These are phyloP conservation scores for Bombus huntii DNA, from an alignment of 1,140 invertebrate genomes.

Conservation along the genomic window DNA sequence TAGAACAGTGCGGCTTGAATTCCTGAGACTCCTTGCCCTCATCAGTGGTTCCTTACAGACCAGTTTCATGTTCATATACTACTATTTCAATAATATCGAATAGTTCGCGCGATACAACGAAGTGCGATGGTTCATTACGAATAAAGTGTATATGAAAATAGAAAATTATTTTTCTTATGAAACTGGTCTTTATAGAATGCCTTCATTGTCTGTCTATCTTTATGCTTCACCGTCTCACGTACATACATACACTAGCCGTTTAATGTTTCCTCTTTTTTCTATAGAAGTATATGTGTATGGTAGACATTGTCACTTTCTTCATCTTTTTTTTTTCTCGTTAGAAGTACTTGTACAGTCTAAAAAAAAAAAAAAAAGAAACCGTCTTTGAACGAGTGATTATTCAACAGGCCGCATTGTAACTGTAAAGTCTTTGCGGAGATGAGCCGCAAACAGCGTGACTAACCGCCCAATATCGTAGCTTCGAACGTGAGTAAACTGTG, in stretches of 20 bases:
- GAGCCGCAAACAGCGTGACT: conserved; percentile 1
- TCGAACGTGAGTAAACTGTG: conserved; percentile 39
- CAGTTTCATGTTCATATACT: conserved; percentile 17
- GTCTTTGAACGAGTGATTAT: conserved; percentile 24
- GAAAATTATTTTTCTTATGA: neutral
- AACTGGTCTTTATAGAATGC: conserved; percentile 27
- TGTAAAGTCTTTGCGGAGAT: conserved; percentile 19
- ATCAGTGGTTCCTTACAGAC: neutral
- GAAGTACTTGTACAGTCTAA: conserved; percentile 10
- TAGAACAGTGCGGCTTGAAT: conserved; percentile 56
- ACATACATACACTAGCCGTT: conserved; percentile 24
- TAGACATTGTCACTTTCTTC: conserved; percentile 4
- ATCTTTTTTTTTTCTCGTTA: neutral
- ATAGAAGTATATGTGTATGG: conserved; percentile 26
- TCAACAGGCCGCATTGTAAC: conserved; percentile 42
- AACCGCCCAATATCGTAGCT: neutral
- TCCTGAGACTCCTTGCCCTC: neutral
- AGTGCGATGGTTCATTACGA: no score
- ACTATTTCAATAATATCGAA: neutral
- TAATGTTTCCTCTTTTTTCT: conserved; percentile 1
- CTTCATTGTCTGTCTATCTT: conserved; percentile 18
- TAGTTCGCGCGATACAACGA: no score
- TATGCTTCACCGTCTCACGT: neutral
- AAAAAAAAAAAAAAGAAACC: neutral
- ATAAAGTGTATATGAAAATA: neutral